A percentile compares a stretch with the other conserved stretches of the same genome.
Evolutionary conservation across 1,140 invertebrate species (phyloP).

Genomic region (Diorhabda elongata): DNA sequence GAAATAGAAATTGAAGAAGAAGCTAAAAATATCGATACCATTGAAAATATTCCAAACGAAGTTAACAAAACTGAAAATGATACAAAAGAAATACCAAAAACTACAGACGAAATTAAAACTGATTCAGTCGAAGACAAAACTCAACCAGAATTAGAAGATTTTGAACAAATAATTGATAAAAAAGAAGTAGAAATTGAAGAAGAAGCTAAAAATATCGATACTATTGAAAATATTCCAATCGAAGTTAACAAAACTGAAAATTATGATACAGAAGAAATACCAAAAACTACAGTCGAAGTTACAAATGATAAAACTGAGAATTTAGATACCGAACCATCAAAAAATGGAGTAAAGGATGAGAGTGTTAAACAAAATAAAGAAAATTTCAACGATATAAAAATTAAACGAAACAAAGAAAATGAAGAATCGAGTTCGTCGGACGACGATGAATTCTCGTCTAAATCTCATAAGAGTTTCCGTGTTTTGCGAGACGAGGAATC

Average conservation of each 20-base stretch:
- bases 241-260: background rate
- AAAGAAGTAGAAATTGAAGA: too few relatives aligned
- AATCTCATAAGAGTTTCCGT: slow-evolving; percentile 38
- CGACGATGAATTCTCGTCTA: slow-evolving; percentile 17
- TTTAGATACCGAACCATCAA: too few relatives aligned
- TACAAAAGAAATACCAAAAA: background rate
- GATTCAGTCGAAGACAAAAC: background rate
- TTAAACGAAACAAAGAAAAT: background rate
- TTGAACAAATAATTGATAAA: background rate
- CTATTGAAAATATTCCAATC: background rate
- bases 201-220: slow-evolving; percentile 10
- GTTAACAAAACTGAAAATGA: background rate
- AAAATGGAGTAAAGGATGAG: too few relatives aligned
- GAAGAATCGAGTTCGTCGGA: slow-evolving; percentile 21
- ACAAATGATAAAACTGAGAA: background rate
- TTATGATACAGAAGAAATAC: background rate
- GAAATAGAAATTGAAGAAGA: background rate
- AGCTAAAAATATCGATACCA: slow-evolving; percentile 7
- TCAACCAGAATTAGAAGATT: background rate
- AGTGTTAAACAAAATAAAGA: too few relatives aligned
- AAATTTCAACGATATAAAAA: too few relatives aligned
- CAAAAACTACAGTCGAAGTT: background rate
- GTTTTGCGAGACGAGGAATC: slow-evolving; percentile 33
- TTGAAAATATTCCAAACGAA: background rate
- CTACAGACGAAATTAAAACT: background rate